Conservation (phyloP, 2,888 invertebrate genomes). For the Hypena proboscidalis region DNA sequence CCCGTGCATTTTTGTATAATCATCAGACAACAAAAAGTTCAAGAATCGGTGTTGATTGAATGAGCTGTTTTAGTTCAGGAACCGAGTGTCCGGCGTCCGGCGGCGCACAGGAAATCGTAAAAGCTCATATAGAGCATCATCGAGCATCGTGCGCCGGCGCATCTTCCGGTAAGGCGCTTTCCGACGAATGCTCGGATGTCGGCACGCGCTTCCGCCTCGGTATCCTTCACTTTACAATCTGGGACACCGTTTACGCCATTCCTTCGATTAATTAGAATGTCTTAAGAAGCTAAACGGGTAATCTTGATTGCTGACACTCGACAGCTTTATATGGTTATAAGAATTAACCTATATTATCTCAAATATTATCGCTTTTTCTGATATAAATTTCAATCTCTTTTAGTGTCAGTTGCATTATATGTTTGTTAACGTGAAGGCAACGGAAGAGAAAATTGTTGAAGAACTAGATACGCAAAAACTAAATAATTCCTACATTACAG, state of each 20-base stretch:
- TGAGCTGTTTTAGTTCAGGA: conserved; percentile 54
- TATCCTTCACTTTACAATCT: conserved; percentile 66
- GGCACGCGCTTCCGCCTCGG: conserved; percentile 70
- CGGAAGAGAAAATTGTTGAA: too few species aligned
- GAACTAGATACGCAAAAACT: too few species aligned
- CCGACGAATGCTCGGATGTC: conserved; percentile 66
- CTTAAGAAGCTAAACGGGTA: conserved; percentile 10
- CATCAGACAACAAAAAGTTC: conserved; percentile 6
- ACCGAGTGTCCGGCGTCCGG: conserved; percentile 53
- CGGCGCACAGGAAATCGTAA: conserved; percentile 80
- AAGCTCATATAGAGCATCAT: conserved; percentile 76
- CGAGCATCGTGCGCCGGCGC: conserved; percentile 65
- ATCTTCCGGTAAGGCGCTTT: conserved; percentile 77
- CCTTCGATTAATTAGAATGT: conserved; percentile 56
- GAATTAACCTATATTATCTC: too few species aligned
- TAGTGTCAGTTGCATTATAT: too few species aligned
- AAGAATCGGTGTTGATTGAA: conserved; percentile 50
- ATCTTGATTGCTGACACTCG: too few species aligned
- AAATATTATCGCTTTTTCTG: too few species aligned
- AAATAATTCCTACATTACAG: too few species aligned
- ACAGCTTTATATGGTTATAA: too few species aligned
- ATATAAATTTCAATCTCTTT: too few species aligned
- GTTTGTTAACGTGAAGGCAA: too few species aligned
- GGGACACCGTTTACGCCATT: conserved; percentile 59
- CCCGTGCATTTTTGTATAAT: too few species aligned